Percentiles rank a stretch among this genome's conserved stretches.
phyloP scores from a whole-genome alignment of 2,888 invertebrate species.

The Folsomia manolachei region DNA sequence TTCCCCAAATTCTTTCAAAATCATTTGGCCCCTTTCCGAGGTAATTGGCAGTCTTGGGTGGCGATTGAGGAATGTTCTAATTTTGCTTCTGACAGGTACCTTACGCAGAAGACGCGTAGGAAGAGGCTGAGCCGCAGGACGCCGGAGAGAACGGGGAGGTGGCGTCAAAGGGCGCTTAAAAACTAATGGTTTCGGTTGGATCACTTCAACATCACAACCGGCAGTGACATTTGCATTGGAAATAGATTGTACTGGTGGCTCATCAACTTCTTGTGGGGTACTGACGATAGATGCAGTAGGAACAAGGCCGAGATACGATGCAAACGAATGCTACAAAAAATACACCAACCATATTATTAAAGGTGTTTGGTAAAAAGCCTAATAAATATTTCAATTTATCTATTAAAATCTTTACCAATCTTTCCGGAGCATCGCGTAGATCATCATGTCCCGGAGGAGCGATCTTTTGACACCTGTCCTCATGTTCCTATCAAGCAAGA shows the following conservation, averaged over 20 bases:
- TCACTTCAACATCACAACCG: neutral
- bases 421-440: neutral
- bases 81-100: constrained; percentile 13
- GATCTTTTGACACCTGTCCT: neutral
- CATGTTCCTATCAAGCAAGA: neutral
- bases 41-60: constrained; percentile 5
- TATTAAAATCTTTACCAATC: neutral
- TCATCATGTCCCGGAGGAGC: neutral
- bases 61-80: neutral
- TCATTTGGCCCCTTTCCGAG: neutral
- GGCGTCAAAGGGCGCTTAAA: neutral
- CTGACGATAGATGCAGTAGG: neutral
- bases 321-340: neutral
- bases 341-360: neutral
- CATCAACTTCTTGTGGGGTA: neutral
- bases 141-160: neutral
- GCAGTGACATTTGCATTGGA: neutral
- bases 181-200: neutral
- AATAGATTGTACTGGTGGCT: no score
- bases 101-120: neutral
- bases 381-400: no score
- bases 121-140: neutral
- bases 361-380: no score
- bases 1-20: constrained; percentile 1
- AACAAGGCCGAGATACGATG: neutral